Evolutionary conservation across 2,888 invertebrate species (phyloP).

Genomic region (Drosophila planitibia): DNA sequence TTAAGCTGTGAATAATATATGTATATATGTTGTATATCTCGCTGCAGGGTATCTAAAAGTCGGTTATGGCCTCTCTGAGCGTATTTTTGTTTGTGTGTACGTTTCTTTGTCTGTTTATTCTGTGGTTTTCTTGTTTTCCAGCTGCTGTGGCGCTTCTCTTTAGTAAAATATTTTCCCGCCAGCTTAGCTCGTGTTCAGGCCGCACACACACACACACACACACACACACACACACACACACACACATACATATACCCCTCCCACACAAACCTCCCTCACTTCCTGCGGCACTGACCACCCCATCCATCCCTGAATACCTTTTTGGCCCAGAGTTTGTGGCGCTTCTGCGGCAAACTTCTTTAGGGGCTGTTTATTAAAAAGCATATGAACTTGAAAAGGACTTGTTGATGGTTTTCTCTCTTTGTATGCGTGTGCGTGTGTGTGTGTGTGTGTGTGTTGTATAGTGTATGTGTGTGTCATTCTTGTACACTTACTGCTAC

Average conservation of each 20-base stretch:
- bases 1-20: background rate
- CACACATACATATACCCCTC: background rate
- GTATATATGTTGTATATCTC: background rate
- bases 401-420: slow-evolving; percentile 72
- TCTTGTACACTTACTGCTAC: slow-evolving; percentile 41
- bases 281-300: background rate
- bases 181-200: slow-evolving; percentile 60
- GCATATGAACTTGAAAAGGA: slow-evolving; percentile 82
- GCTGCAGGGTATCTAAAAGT: slow-evolving; percentile 27
- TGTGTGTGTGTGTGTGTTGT: slow-evolving; percentile 1
- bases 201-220: background rate
- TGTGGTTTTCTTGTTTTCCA: slow-evolving; percentile 66
- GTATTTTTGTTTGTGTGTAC: slow-evolving; percentile 7
- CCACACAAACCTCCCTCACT: background rate
- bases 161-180: slow-evolving; percentile 54
- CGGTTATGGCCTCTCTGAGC: background rate
- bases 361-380: slow-evolving; percentile 80
- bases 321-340: slow-evolving; percentile 29
- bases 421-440: slow-evolving; percentile 17
- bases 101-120: slow-evolving; percentile 48
- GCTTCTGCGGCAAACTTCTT: slow-evolving; percentile 63
- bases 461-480: slow-evolving; percentile 10
- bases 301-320: slow-evolving; percentile 13
- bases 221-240: background rate
- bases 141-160: slow-evolving; percentile 67